These are phyloP conservation scores for Aporophyla nigra DNA, from an alignment of 2,888 invertebrate species.

Conservation along the genomic window DNA sequence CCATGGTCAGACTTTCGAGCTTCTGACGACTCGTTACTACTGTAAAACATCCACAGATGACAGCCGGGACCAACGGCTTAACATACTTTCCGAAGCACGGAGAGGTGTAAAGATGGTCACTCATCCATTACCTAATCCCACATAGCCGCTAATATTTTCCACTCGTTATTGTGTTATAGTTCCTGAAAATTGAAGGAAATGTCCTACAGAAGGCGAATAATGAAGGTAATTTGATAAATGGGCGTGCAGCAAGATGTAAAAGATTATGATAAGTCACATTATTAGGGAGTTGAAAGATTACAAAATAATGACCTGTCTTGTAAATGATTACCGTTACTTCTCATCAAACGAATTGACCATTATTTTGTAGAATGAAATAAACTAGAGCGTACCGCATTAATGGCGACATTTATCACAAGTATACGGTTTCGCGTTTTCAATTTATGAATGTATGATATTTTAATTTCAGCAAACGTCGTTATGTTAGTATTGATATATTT, in stretches of 20 bases:
- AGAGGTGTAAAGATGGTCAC: too few relatives aligned
- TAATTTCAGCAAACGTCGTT: neutral
- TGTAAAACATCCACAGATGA: too few relatives aligned
- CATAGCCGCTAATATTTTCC: neutral
- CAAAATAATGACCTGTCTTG: slow-evolving; percentile 27
- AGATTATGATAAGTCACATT: slow-evolving; percentile 27
- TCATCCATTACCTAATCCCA: neutral
- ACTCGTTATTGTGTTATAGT: slow-evolving; percentile 1
- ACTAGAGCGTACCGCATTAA: neutral
- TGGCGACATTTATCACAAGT: neutral
- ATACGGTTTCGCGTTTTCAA: neutral
- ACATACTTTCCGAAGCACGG: too few relatives aligned
- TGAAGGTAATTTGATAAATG: slow-evolving; percentile 33
- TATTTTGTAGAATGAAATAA: neutral
- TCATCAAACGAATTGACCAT: slow-evolving; percentile 9
- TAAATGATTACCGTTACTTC: slow-evolving; percentile 11
- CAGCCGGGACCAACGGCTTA: too few relatives aligned
- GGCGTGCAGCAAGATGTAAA: slow-evolving; percentile 6
- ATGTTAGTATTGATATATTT: too few relatives aligned
- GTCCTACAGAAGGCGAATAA: neutral
- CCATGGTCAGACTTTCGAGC: too few relatives aligned
- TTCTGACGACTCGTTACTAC: too few relatives aligned
- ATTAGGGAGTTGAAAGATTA: slow-evolving; percentile 31
- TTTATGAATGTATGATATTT: neutral
- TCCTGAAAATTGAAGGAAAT: slow-evolving; percentile 34